A percentile compares a stretch with the other conserved stretches of the same genome.
Conservation (phyloP, 2,113 vertebrate species). For the Notarius quadriscutis region DNA sequence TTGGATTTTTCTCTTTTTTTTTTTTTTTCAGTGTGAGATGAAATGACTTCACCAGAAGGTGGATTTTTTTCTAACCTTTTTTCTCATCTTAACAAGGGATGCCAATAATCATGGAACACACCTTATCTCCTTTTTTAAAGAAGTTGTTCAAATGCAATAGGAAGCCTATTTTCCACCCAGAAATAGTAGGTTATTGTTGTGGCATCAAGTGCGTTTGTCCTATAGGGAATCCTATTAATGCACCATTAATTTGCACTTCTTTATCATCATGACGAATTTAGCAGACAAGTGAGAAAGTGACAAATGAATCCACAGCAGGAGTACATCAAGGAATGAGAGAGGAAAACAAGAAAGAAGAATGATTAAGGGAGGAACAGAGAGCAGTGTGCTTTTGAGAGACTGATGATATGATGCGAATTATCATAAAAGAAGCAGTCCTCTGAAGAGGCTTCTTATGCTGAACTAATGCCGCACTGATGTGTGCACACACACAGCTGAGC, state of each 20-base stretch:
- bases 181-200: neutral
- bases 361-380: constrained; percentile 28
- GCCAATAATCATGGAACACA: too few species aligned
- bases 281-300: neutral
- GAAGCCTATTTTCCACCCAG: neutral
- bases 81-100: too few species aligned
- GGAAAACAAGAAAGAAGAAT: neutral
- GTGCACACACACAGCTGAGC: constrained; percentile 22
- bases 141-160: neutral
- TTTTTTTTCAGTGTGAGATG: too few species aligned
- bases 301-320: constrained; percentile 13
- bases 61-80: too few species aligned
- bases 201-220: neutral
- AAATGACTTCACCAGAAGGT: too few species aligned
- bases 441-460: constrained; percentile 24
- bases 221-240: neutral
- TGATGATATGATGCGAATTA: constrained; percentile 42
- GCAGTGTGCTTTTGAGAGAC: constrained; percentile 36
- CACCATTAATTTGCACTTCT: neutral
- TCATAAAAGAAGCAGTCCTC: constrained; percentile 24
- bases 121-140: neutral
- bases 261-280: neutral
- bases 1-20: too few species aligned
- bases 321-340: neutral
- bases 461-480: constrained; percentile 39